A percentile compares a stretch with the other conserved stretches of the same genome.
Conservation (phyloP, 2,888 invertebrate genomes). For the Hyalella azteca region DNA sequence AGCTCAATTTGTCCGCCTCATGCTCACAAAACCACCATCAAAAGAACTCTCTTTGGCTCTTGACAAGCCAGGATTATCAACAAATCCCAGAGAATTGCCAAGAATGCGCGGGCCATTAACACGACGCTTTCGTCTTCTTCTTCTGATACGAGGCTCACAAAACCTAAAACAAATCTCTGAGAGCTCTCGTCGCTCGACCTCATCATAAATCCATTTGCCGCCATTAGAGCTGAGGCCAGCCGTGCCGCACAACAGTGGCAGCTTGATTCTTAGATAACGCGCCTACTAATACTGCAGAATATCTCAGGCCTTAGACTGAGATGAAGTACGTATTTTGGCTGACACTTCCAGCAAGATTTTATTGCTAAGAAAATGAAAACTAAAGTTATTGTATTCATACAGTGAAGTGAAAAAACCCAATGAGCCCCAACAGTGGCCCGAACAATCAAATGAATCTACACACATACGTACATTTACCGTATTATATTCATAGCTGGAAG, state of each 20-base stretch:
- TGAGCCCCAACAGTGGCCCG: no score
- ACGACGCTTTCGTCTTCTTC: neutral
- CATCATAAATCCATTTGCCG: conserved; percentile 32
- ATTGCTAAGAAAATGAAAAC: no score
- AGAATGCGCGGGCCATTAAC: conserved; percentile 15
- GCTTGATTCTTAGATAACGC: conserved; percentile 13
- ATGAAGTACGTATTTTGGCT: no score
- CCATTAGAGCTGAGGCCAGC: conserved; percentile 18
- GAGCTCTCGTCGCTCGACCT: conserved; percentile 12
- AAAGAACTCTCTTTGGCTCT: neutral
- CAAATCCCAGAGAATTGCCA: neutral
- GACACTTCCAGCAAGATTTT: no score
- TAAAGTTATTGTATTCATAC: no score
- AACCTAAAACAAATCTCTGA: conserved; percentile 20
- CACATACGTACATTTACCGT: no score
- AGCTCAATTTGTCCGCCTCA: neutral
- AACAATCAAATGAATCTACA: no score
- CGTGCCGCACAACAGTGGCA: neutral
- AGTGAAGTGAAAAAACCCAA: no score
- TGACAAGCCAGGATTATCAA: neutral
- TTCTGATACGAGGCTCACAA: neutral
- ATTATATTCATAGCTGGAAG: no score
- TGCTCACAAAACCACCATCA: neutral
- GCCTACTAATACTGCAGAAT: no score
- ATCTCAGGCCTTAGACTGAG: no score